A percentile compares a stretch with the other conserved stretches of the same genome.
phyloP scores from a whole-genome alignment of 2,888 invertebrate genomes.

The Heliconius hortense region DNA sequence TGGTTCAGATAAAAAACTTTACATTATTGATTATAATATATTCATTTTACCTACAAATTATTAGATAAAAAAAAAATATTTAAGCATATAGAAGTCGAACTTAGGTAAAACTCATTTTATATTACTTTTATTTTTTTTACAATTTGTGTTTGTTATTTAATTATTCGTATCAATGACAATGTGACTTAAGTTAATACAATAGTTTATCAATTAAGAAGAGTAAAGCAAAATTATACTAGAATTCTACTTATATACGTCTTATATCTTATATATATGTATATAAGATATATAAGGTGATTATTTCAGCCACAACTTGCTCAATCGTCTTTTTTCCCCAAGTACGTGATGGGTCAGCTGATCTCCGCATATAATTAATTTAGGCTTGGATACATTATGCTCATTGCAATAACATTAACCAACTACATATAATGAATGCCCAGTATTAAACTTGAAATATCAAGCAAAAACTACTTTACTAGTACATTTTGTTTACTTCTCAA shows the following conservation, averaged over 20 bases:
- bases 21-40: background rate
- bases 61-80: too few relatives aligned
- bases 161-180: background rate
- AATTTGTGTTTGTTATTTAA: background rate
- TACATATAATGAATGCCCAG: constrained; percentile 8
- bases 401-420: constrained; percentile 27
- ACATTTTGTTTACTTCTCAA: constrained; percentile 14
- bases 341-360: constrained; percentile 38
- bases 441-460: constrained; percentile 17
- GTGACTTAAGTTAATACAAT: constrained; percentile 1
- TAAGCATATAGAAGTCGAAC: background rate
- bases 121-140: background rate
- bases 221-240: background rate
- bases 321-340: constrained; percentile 33
- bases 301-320: constrained; percentile 24
- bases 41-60: too few relatives aligned
- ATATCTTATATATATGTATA: too few relatives aligned
- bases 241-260: background rate
- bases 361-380: constrained; percentile 32
- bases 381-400: constrained; percentile 30
- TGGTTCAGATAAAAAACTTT: background rate
- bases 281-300: constrained; percentile 27
- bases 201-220: constrained; percentile 3
- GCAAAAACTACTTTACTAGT: constrained; percentile 10
- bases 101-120: background rate